A percentile compares a stretch with the other conserved stretches of the same genome.
Evolutionary conservation across 1,140 invertebrate genomes (phyloP).

Genomic region (Zaprionus taronus): DNA sequence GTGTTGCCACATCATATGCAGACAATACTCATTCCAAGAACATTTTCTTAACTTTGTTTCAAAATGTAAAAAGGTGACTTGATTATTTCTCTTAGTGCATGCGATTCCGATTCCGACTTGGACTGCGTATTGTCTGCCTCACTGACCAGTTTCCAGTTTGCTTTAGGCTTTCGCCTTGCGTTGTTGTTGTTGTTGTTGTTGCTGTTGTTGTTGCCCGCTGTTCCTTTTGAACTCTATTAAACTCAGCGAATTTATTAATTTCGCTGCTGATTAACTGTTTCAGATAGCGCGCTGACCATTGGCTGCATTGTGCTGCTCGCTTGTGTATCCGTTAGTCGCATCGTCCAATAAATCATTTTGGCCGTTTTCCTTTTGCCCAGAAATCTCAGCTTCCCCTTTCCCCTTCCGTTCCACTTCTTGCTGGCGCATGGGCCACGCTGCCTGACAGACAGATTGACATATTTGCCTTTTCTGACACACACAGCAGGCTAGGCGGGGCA

Average conservation of each 20-base stretch:
- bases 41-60: too few species aligned
- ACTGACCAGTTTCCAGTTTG: slow-evolving; percentile 39
- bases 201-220: slow-evolving; percentile 46
- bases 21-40: too few species aligned
- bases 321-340: slow-evolving; percentile 67
- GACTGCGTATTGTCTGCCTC: slow-evolving; percentile 64
- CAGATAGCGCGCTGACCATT: slow-evolving; percentile 72
- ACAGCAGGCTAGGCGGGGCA: background rate
- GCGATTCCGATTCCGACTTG: slow-evolving; percentile 14
- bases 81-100: slow-evolving; percentile 10
- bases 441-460: slow-evolving; percentile 43
- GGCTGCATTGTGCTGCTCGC: slow-evolving; percentile 32
- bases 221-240: slow-evolving; percentile 79
- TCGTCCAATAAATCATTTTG: slow-evolving; percentile 75
- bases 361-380: slow-evolving; percentile 43
- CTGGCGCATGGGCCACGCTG: slow-evolving; percentile 4
- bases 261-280: slow-evolving; percentile 81
- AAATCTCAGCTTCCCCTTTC: slow-evolving; percentile 33
- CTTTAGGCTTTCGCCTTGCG: slow-evolving; percentile 43
- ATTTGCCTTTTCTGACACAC: slow-evolving; percentile 22
- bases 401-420: background rate
- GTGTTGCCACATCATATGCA: too few species aligned
- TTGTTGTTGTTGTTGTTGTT: slow-evolving; percentile 36
- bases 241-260: slow-evolving; percentile 82
- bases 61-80: too few species aligned